Percentiles rank a stretch among this genome's conserved stretches.
phyloP scores from a whole-genome alignment of 2,113 vertebrate genomes.

The Misgurnus mizolepis region DNA sequence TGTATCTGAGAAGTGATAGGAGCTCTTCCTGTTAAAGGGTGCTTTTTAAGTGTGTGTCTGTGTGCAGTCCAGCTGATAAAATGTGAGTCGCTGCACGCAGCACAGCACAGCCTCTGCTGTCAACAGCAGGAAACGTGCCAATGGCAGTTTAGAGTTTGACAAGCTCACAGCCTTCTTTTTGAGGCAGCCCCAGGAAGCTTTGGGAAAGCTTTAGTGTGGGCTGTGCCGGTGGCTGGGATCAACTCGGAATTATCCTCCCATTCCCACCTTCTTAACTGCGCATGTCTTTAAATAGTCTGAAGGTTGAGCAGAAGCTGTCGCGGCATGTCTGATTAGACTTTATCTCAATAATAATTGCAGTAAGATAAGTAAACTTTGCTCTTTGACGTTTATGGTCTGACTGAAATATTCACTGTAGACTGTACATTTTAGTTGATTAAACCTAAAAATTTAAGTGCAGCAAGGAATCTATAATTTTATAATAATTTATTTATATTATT shows the following conservation, averaged over 20 bases:
- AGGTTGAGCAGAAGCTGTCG: constrained; percentile 17
- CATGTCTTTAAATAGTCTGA: constrained; percentile 31
- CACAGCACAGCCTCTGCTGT: constrained; percentile 10
- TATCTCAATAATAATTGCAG: constrained; percentile 2
- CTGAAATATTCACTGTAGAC: neutral
- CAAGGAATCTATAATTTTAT: too few species aligned
- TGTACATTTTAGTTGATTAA: too few species aligned
- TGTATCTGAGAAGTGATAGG: constrained; percentile 48
- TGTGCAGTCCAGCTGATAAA: constrained; percentile 55
- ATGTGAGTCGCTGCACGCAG: constrained; percentile 40
- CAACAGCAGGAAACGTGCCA: constrained; percentile 58
- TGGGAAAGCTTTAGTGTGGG: neutral
- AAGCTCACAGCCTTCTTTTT: constrained; percentile 28
- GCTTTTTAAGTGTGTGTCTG: constrained; percentile 35
- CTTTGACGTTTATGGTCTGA: neutral
- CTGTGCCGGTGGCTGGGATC: constrained; percentile 11
- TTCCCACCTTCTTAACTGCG: constrained; percentile 41
- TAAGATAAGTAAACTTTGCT: constrained; percentile 16
- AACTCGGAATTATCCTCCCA: constrained; percentile 28
- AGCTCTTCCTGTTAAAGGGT: constrained; percentile 49
- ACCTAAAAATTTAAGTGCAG: too few species aligned
- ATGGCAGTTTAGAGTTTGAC: constrained; percentile 45
- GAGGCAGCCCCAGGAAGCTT: constrained; percentile 24
- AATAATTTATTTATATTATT: too few species aligned
- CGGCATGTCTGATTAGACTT: neutral